These are phyloP conservation scores for Molorchus minor DNA, from an alignment of 2,888 invertebrate genomes.

Conservation along the genomic window DNA sequence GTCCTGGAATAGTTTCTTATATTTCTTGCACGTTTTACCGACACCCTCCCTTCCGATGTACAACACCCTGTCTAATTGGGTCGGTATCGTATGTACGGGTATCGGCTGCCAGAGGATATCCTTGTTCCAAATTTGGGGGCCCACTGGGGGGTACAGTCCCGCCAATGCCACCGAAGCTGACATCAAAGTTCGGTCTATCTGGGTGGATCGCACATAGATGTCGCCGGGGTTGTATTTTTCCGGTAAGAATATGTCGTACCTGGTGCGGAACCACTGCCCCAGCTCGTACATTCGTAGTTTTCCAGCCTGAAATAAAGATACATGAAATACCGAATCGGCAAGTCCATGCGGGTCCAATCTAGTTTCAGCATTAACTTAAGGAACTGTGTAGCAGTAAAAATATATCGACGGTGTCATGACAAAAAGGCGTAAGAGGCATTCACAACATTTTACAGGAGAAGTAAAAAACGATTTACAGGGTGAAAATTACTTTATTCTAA, in stretches of 20 bases:
- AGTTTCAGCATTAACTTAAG: too few relatives aligned
- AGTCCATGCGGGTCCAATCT: too few relatives aligned
- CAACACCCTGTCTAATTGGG: neutral
- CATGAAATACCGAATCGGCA: too few relatives aligned
- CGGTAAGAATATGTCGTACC: neutral
- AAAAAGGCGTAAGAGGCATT: too few relatives aligned
- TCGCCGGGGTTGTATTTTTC: neutral
- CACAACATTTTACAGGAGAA: too few relatives aligned
- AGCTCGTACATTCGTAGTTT: neutral
- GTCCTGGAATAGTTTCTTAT: slow-evolving; percentile 68
- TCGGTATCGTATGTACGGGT: slow-evolving; percentile 71
- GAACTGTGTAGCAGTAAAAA: too few relatives aligned
- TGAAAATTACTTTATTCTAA: too few relatives aligned
- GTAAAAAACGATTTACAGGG: too few relatives aligned
- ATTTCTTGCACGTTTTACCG: slow-evolving; percentile 69
- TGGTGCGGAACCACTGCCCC: neutral
- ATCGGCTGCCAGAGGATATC: slow-evolving; percentile 72
- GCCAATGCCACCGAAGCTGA: slow-evolving; percentile 83
- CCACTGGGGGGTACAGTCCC: slow-evolving; percentile 69
- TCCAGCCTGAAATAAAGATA: too few relatives aligned
- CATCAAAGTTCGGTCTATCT: slow-evolving; percentile 88
- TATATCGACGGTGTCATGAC: too few relatives aligned
- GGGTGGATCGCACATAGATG: slow-evolving; percentile 69
- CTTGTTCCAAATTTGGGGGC: slow-evolving; percentile 58
- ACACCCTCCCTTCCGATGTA: neutral